Evolutionary conservation across 2,888 invertebrate genomes (phyloP).

Genomic region (Torymus aiolomorphi): DNA sequence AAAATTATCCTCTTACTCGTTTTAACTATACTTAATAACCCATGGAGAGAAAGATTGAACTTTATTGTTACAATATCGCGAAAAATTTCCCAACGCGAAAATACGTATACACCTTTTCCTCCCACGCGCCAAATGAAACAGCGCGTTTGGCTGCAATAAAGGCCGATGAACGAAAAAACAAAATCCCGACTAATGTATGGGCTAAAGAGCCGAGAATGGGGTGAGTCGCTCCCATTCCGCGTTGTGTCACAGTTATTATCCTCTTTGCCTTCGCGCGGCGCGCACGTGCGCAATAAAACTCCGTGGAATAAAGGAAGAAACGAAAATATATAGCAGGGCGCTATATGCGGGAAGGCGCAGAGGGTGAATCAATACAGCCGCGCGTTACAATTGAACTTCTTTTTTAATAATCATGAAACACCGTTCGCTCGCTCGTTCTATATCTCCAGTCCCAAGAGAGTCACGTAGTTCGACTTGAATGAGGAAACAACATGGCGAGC

Average conservation of each 20-base stretch:
- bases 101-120: conserved; percentile 9
- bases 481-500: conserved; percentile 35
- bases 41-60: conserved; percentile 25
- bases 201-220: not conserved
- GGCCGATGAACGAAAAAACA: conserved; percentile 43
- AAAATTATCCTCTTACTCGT: conserved; percentile 17
- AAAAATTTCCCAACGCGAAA: not conserved
- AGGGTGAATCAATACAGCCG: conserved; percentile 44
- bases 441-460: conserved; percentile 5
- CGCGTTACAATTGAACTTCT: conserved; percentile 35
- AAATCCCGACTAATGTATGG: conserved; percentile 34
- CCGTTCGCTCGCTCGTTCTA: not conserved
- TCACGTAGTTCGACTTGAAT: conserved; percentile 51
- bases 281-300: conserved; percentile 6
- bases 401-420: conserved; percentile 49
- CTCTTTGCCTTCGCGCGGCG: not conserved
- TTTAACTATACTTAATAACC: conserved; percentile 38
- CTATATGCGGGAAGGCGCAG: too few species aligned
- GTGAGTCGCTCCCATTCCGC: not conserved
- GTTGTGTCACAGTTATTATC: conserved; percentile 35
- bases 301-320: conserved; percentile 5
- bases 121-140: conserved; percentile 25
- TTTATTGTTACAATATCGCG: conserved; percentile 32
- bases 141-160: conserved; percentile 21
- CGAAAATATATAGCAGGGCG: conserved; percentile 3